phyloP scores from a whole-genome alignment of 2,888 invertebrate genomes.

The Margaritifera margaritifera region DNA sequence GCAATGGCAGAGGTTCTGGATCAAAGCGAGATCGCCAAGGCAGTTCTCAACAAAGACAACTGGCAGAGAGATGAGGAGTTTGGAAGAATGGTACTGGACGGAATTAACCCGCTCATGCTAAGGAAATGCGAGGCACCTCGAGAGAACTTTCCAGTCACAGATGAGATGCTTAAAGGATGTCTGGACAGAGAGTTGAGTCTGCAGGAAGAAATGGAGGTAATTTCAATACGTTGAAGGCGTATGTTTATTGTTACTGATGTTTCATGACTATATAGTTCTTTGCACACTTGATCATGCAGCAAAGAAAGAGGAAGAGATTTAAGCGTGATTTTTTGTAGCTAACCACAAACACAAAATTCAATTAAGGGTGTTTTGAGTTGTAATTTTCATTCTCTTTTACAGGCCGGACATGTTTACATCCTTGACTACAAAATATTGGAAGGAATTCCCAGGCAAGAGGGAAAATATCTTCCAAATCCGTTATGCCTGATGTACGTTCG shows the following conservation, averaged over 20 bases:
- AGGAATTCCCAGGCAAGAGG: slow-evolving; percentile 14
- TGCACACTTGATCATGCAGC: no score
- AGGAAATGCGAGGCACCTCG: slow-evolving; percentile 7
- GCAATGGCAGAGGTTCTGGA: slow-evolving; percentile 2
- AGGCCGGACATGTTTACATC: slow-evolving; percentile 36
- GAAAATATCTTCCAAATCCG: slow-evolving; percentile 23
- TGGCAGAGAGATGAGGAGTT: slow-evolving; percentile 37
- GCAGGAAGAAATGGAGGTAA: slow-evolving; percentile 35
- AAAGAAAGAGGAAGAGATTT: no score
- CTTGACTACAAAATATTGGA: slow-evolving; percentile 28
- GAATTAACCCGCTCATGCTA: slow-evolving; percentile 28
- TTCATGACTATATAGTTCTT: no score
- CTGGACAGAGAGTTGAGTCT: slow-evolving; percentile 25
- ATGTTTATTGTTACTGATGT: no score
- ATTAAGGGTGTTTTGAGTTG: no score
- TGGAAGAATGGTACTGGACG: slow-evolving; percentile 28
- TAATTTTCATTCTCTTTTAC: background rate
- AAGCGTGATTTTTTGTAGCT: no score
- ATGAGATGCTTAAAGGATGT: slow-evolving; percentile 23
- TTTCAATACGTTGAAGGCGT: no score
- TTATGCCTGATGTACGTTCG: slow-evolving; percentile 33
- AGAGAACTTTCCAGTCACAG: slow-evolving; percentile 29
- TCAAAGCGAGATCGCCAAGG: slow-evolving; percentile 6
- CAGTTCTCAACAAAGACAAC: slow-evolving; percentile 16
- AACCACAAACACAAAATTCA: no score